These are phyloP conservation scores for Eospalax fontanierii DNA, from an alignment of 2,797 vertebrate genomes.

Conservation along the genomic window DNA sequence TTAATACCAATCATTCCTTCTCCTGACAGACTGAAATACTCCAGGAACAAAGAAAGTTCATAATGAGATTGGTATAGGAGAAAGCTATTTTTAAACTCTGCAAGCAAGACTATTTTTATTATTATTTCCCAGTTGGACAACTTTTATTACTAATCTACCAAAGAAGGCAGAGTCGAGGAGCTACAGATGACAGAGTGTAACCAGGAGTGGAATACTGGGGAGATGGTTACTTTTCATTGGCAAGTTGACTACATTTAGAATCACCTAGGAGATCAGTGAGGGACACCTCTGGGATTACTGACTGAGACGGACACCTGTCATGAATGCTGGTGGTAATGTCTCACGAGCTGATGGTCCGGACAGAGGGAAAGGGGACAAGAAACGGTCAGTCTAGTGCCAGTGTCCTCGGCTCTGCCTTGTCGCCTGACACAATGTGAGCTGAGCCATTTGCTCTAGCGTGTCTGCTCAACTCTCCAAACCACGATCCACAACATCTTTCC, in stretches of 20 bases:
- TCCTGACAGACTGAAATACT: neutral
- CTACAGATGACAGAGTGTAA: neutral
- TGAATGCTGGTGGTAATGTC: neutral
- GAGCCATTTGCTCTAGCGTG: neutral
- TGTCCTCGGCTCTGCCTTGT: neutral
- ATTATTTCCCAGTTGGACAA: neutral
- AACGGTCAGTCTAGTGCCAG: neutral
- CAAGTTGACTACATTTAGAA: neutral
- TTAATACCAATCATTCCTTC: neutral
- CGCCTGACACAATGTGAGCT: neutral
- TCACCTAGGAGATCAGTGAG: neutral
- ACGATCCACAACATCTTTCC: too few relatives aligned
- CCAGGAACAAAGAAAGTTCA: neutral
- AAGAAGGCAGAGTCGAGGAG: neutral
- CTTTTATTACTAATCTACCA: neutral
- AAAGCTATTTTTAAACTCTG: constrained; percentile 48
- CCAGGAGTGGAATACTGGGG: rapidly evolving
- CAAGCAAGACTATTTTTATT: neutral
- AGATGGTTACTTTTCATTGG: neutral
- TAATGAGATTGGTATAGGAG: neutral
- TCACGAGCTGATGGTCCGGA: too few relatives aligned
- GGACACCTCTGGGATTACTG: neutral
- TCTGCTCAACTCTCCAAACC: neutral
- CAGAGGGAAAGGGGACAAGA: neutral
- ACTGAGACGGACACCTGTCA: neutral